Percentiles rank a stretch among this genome's conserved stretches.
phyloP scores from a whole-genome alignment of 1,140 invertebrate species.

The Procambarus clarkii region DNA sequence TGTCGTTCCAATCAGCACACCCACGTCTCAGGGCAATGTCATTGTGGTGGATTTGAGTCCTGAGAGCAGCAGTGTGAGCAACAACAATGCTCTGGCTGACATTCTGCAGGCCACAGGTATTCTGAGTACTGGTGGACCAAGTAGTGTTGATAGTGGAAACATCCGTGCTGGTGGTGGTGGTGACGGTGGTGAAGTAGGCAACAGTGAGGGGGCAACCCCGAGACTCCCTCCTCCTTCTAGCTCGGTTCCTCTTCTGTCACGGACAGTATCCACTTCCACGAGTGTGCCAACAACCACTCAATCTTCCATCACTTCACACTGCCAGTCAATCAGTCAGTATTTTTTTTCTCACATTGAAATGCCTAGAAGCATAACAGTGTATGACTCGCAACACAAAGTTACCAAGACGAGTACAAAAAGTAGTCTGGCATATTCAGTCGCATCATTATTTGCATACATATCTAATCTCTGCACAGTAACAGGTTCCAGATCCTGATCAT shows the following conservation, averaged over 20 bases:
- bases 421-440: not conserved
- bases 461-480: not conserved
- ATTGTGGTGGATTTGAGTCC: constrained; percentile 62
- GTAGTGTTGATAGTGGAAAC: constrained; percentile 40
- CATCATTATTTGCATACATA: not conserved
- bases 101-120: constrained; percentile 61
- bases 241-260: constrained; percentile 17
- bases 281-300: constrained; percentile 19
- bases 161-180: constrained; percentile 35
- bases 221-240: constrained; percentile 34
- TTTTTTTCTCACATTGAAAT: constrained; percentile 24
- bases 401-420: not conserved
- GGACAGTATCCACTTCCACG: constrained; percentile 15
- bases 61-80: constrained; percentile 41
- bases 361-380: constrained; percentile 25
- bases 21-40: constrained; percentile 44
- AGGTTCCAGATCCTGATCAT: not conserved
- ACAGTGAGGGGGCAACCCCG: constrained; percentile 28
- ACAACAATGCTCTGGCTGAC: constrained; percentile 52
- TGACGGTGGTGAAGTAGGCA: constrained; percentile 19
- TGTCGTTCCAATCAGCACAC: constrained; percentile 14
- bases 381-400: not conserved
- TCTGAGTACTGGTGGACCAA: constrained; percentile 29
- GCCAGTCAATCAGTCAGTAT: constrained; percentile 39
- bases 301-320: constrained; percentile 28